Evolutionary conservation across 2,113 vertebrate species (phyloP).

Genomic region (Rhinoptilus africanus): DNA sequence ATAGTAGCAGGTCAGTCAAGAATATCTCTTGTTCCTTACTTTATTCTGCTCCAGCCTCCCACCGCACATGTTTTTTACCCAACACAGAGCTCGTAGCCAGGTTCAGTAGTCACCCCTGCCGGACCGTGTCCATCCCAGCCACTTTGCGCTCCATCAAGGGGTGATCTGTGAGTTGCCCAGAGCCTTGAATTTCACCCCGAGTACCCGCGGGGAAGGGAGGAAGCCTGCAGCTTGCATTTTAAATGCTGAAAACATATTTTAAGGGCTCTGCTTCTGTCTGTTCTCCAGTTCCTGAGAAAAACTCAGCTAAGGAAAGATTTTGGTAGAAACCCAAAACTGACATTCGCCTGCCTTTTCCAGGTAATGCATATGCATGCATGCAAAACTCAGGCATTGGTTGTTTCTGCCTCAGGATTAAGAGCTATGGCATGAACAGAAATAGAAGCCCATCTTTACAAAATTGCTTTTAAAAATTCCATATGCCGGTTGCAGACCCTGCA

Average conservation of each 20-base stretch:
- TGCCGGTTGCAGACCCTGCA: slow-evolving; percentile 61
- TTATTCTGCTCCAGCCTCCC: neutral
- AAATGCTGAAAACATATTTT: slow-evolving; percentile 49
- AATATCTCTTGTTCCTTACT: neutral
- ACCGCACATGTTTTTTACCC: neutral
- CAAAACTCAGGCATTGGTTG: slow-evolving; percentile 62
- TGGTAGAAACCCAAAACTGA: slow-evolving; percentile 66
- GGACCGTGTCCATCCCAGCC: neutral
- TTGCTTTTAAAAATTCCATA: slow-evolving; percentile 58
- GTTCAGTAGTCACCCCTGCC: no score
- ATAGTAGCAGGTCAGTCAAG: neutral
- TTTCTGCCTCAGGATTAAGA: slow-evolving; percentile 64
- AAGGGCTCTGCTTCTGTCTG: slow-evolving; percentile 54
- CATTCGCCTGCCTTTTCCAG: slow-evolving; percentile 68
- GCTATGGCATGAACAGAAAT: slow-evolving; percentile 66
- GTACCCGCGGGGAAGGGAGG: neutral
- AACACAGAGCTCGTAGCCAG: neutral
- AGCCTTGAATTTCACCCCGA: rapidly evolving
- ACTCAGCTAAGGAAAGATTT: slow-evolving; percentile 61
- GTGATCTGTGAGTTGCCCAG: neutral
- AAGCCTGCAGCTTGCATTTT: slow-evolving; percentile 30
- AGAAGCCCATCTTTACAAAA: slow-evolving; percentile 67
- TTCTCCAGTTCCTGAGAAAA: slow-evolving; percentile 57
- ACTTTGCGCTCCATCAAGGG: neutral
- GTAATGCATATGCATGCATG: slow-evolving; percentile 68